phyloP scores from a whole-genome alignment of 2,113 vertebrate genomes.

The Symphodus melops region DNA sequence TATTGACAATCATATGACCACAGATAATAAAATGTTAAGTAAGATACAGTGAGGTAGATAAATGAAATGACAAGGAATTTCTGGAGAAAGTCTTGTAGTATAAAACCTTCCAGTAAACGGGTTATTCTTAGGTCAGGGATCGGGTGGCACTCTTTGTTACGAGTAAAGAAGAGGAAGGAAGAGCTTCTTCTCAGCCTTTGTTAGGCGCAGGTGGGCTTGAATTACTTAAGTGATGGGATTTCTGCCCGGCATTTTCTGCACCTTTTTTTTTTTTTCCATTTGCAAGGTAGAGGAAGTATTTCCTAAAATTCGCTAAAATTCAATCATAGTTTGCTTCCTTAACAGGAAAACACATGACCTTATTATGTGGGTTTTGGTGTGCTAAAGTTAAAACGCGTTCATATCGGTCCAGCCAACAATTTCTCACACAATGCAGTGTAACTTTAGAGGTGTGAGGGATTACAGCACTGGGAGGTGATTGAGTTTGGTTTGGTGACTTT shows the following conservation, averaged over 20 bases:
- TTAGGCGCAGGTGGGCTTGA: conserved; percentile 72
- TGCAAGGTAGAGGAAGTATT: conserved; percentile 61
- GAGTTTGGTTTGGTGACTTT: conserved; percentile 69
- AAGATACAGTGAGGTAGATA: not conserved
- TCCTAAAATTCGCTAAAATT: conserved; percentile 57
- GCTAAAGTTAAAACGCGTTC: conserved; percentile 56
- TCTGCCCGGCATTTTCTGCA: conserved; percentile 59
- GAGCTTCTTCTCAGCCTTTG: conserved; percentile 76
- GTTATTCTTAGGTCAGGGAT: conserved; percentile 67
- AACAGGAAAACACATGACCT: conserved; percentile 62
- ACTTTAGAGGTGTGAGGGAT: conserved; percentile 78
- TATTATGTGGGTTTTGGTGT: conserved; percentile 63
- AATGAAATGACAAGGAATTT: not conserved
- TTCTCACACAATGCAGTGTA: conserved; percentile 78
- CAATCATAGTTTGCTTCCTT: conserved; percentile 55
- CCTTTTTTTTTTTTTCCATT: conserved; percentile 40
- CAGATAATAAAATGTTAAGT: not conserved
- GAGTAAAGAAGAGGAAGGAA: conserved; percentile 71
- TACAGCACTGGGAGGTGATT: conserved; percentile 70
- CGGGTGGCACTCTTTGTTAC: conserved; percentile 72
- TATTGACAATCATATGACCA: not conserved
- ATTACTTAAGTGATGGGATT: conserved; percentile 77
- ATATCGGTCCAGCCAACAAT: conserved; percentile 66
- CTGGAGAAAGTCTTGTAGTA: conserved; percentile 24
- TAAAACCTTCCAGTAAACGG: conserved; percentile 45